Percentiles rank a stretch among this genome's conserved stretches.
phyloP scores from a whole-genome alignment of 2,797 vertebrate genomes.

The Malurus leucopterus region DNA sequence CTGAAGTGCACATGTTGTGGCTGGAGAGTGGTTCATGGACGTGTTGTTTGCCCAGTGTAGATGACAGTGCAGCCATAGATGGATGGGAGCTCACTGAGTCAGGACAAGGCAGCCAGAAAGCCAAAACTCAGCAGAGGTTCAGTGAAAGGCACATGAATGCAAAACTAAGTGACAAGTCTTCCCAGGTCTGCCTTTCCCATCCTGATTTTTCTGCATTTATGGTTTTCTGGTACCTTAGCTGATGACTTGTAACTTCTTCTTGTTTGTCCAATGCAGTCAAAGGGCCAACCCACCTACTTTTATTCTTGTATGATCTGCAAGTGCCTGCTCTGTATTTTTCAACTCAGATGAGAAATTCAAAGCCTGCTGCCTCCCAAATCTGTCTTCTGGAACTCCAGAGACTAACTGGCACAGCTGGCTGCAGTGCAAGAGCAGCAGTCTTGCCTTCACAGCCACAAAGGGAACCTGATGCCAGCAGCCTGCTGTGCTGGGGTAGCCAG shows the following conservation, averaged over 20 bases:
- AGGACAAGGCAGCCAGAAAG: neutral
- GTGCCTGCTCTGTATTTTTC: neutral
- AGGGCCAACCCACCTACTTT: neutral
- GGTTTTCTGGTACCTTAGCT: neutral
- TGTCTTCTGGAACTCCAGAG: neutral
- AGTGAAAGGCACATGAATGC: neutral
- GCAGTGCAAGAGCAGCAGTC: neutral
- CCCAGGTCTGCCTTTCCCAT: neutral
- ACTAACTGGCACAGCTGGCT: neutral
- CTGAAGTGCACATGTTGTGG: neutral
- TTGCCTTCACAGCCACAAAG: neutral
- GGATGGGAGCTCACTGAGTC: neutral
- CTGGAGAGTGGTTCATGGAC: neutral
- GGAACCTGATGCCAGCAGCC: neutral
- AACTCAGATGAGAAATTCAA: neutral
- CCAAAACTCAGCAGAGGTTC: neutral
- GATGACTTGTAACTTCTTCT: neutral
- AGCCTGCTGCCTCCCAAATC: neutral
- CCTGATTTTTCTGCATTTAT: neutral
- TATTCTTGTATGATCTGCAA: neutral
- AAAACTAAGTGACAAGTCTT: neutral
- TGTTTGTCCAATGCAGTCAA: neutral
- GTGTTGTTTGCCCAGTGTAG: neutral
- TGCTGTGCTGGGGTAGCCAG: neutral
- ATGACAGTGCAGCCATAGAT: neutral